Evolutionary conservation across 2,888 invertebrate genomes (phyloP).

Genomic region (Bellardia pandia): DNA sequence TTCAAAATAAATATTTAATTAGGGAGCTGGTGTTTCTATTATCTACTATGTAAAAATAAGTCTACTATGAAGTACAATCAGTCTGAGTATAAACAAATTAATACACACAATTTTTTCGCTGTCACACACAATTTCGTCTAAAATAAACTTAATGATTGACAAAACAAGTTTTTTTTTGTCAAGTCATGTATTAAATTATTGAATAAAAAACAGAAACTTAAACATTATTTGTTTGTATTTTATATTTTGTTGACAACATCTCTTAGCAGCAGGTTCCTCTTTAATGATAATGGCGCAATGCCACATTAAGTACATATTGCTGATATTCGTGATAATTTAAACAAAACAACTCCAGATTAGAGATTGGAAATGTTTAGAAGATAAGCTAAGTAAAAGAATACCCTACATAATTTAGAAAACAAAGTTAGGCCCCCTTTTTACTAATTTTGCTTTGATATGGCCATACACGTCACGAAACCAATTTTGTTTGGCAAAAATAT

Average conservation of each 20-base stretch:
- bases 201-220: neutral
- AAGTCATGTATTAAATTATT: conserved; percentile 12
- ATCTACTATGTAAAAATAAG: neutral
- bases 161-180: conserved; percentile 6
- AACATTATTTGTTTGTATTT: neutral
- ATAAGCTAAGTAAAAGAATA: neutral
- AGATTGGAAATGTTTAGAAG: neutral
- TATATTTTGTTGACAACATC: neutral
- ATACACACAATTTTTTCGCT: neutral
- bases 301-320: neutral
- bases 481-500: neutral
- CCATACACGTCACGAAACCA: neutral
- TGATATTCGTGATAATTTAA: no score
- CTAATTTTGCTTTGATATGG: neutral
- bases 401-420: neutral
- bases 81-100: neutral
- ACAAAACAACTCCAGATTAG: neutral
- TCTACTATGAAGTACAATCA: neutral
- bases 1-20: neutral
- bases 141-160: conserved; percentile 18
- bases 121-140: neutral
- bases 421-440: neutral
- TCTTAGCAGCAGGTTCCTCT: conserved; percentile 12
- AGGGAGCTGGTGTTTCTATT: neutral
- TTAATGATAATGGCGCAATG: neutral